Percentiles rank a stretch among this genome's conserved stretches.
phyloP scores from a whole-genome alignment of 2,113 vertebrate species.

The Protobothrops mucrosquamatus region DNA sequence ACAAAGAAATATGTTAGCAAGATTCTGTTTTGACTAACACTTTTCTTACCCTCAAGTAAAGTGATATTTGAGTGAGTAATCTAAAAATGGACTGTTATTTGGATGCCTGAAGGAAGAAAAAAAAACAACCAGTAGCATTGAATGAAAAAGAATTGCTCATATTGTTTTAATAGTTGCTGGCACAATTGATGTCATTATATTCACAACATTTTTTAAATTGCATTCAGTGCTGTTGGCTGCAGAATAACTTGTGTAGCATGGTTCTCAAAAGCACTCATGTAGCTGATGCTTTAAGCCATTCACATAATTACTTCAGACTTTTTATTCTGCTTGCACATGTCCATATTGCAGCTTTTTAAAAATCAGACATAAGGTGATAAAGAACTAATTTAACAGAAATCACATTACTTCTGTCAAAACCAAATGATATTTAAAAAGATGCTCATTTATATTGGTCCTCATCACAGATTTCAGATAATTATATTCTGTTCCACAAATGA shows the following conservation, averaged over 20 bases:
- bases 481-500: neutral
- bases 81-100: neutral
- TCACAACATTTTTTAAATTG: conserved; percentile 17
- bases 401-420: neutral
- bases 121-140: neutral
- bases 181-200: neutral
- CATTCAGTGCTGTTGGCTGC: conserved; percentile 12
- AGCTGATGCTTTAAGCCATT: conserved; percentile 11
- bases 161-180: conserved; percentile 15
- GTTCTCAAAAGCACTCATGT: neutral
- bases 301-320: neutral
- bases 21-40: conserved; percentile 11
- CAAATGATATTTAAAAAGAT: neutral
- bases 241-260: neutral
- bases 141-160: conserved; percentile 19
- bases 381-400: neutral
- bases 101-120: conserved; percentile 11
- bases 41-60: neutral
- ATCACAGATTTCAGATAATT: neutral
- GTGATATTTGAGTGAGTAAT: neutral
- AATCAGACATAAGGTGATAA: neutral
- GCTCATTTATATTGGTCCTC: neutral
- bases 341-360: neutral
- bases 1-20: rapidly evolving
- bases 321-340: rapidly evolving